phyloP scores from a whole-genome alignment of 1,140 invertebrate species.

The Rhopalosiphum padi region DNA sequence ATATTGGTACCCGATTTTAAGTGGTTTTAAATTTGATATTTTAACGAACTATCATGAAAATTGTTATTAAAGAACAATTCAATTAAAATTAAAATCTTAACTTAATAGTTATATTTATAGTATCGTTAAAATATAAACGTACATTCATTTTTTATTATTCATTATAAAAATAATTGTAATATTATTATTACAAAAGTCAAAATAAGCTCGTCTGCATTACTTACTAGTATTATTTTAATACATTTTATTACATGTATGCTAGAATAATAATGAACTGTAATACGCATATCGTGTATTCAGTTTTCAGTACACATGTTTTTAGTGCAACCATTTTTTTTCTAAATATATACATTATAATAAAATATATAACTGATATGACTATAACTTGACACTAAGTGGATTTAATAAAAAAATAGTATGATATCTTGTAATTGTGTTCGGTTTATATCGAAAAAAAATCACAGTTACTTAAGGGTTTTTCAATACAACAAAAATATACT shows the following conservation, averaged over 20 bases:
- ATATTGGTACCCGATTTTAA: not conserved
- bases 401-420: not conserved
- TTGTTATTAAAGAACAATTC: not conserved
- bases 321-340: not conserved
- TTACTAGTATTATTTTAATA: not conserved
- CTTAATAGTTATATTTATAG: not conserved
- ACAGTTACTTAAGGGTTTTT: not conserved
- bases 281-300: not conserved
- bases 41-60: not conserved
- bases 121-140: not conserved
- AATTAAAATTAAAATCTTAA: not conserved
- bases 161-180: not conserved
- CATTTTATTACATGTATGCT: not conserved
- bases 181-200: not conserved
- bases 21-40: not conserved
- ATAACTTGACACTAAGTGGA: conserved; percentile 3
- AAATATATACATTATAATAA: not conserved
- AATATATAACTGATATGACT: not conserved
- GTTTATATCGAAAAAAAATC: not conserved
- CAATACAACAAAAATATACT: not conserved
- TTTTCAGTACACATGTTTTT: not conserved
- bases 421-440: not conserved
- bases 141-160: not conserved
- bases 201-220: not conserved
- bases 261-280: not conserved